phyloP scores from a whole-genome alignment of 1,140 invertebrate genomes.

The Neodiprion lecontei region DNA sequence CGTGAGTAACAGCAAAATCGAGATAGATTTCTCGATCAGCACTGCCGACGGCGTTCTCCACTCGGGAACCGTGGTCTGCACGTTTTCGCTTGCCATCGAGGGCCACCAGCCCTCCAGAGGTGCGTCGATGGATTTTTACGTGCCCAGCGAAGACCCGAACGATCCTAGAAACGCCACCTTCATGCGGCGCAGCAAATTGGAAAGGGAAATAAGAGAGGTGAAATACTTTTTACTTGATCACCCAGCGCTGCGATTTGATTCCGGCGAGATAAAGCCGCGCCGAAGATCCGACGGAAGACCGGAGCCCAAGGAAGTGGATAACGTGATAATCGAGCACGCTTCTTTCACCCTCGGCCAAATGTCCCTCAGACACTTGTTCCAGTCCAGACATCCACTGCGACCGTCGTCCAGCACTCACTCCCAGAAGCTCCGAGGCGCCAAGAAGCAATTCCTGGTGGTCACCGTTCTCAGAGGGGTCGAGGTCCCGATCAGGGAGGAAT shows the following conservation, averaged over 20 bases:
- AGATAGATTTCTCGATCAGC: conserved; percentile 53
- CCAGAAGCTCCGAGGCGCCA: conserved; percentile 33
- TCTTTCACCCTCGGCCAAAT: conserved; percentile 48
- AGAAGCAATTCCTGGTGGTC: conserved; percentile 48
- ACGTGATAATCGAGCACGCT: conserved; percentile 47
- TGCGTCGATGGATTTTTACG: conserved; percentile 31
- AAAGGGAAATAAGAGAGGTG: conserved; percentile 24
- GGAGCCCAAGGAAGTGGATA: conserved; percentile 37
- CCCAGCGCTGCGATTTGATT: conserved; percentile 34
- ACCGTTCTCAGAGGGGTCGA: conserved; percentile 54
- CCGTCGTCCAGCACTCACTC: conserved; percentile 27
- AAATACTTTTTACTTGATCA: conserved; percentile 49
- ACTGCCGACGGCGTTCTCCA: conserved; percentile 34
- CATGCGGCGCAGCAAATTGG: conserved; percentile 28
- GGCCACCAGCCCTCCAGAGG: conserved; percentile 11
- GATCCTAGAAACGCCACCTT: conserved; percentile 48
- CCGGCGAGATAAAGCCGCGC: neutral
- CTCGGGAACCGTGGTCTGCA: conserved; percentile 48
- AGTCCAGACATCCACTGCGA: conserved; percentile 40
- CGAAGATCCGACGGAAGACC: conserved; percentile 22
- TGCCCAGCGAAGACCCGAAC: conserved; percentile 50
- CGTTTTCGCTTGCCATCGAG: conserved; percentile 39
- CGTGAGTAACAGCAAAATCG: conserved; percentile 42
- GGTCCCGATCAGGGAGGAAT: conserved; percentile 57
- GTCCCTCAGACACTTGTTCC: conserved; percentile 45